Base-by-base conservation (phyloP, 2,888 invertebrate genomes). In the Eilema caniola region DNA sequence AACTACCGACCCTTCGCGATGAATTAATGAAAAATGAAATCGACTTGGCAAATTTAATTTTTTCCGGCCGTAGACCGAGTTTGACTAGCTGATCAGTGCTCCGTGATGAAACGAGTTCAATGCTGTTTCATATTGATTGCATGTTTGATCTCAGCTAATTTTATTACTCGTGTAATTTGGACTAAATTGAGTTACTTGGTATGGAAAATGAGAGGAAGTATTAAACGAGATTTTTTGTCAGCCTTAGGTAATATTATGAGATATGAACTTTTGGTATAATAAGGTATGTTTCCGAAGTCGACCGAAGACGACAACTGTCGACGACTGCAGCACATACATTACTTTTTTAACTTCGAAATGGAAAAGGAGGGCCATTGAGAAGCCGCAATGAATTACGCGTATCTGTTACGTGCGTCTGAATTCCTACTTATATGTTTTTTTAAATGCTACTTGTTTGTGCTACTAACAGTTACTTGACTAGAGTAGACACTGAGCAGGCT, bases 21-120 rank as follows among this genome's bases (percentile, higher is more conserved):
- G 91, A 92, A 93, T 93, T 92, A 93, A 94, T 93, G 93, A 93
- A 93, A 94, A 93, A 93, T 93, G 90, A 92, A 93, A 94, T 93
- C 92, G 92, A 93, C 93, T 93, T 90, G 90, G 91, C 89, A 92
- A 93, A 93, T 93, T 93, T 90, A 92, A 91, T 93, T 92, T 92
- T 92, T 92, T 90, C 86, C 86, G 84, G 83, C 82, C 84, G 74
- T 81, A 79, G 79, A 78, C 77, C 83, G 86, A 81, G 75, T 86
- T 84, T 83, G 84, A 78, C 81, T 80, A 75, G 81, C 83, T 89
- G 88, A 89, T 91, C 90, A 86, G 83, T 83, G 81, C 84, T 57
- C 78, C 74, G 80, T 79, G 80, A 86, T 70, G 84, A 85, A 79
- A 77, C 77, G 80, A 86, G 80, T 85, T 79, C 81, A 79, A 88